A percentile compares a stretch with the other conserved stretches of the same genome.
These are phyloP conservation scores for Agriotes lineatus DNA, from an alignment of 2,888 invertebrate genomes.

Conservation along the genomic window DNA sequence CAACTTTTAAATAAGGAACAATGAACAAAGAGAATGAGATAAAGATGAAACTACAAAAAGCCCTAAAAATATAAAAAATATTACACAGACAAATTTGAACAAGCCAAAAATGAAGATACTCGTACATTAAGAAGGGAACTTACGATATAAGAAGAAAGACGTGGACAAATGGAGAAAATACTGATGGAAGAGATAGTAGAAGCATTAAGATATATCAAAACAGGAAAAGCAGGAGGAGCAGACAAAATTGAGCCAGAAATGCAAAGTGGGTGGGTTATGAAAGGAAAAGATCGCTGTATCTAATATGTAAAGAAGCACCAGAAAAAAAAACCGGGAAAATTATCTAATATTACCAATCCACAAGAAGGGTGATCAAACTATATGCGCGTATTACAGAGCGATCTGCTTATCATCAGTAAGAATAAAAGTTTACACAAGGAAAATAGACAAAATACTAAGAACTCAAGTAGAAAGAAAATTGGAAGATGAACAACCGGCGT, in stretches of 20 bases:
- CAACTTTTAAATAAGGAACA: not conserved
- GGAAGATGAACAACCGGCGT: slow-evolving; percentile 4
- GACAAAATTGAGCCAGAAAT: not conserved
- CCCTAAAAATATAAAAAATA: not conserved
- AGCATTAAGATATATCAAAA: not conserved
- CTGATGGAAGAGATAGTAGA: slow-evolving; percentile 7
- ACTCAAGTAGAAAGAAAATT: slow-evolving; percentile 3
- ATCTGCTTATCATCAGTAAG: not conserved
- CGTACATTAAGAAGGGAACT: too few relatives aligned
- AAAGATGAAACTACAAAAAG: not conserved
- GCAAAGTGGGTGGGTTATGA: not conserved
- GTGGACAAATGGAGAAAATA: not conserved
- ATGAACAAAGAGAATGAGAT: not conserved
- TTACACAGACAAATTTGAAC: not conserved
- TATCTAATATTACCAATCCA: slow-evolving; percentile 9
- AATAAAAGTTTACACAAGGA: not conserved
- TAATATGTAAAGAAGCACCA: not conserved
- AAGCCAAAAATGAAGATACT: too few relatives aligned
- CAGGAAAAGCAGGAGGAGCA: not conserved
- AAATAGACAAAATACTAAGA: not conserved
- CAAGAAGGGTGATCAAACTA: slow-evolving; percentile 21
- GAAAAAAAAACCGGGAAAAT: slow-evolving; percentile 6
- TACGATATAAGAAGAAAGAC: not conserved
- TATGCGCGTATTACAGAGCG: slow-evolving; percentile 13
- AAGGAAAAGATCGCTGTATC: not conserved